phyloP scores from a whole-genome alignment of 2,113 vertebrate genomes.

The Pituophis catenifer region DNA sequence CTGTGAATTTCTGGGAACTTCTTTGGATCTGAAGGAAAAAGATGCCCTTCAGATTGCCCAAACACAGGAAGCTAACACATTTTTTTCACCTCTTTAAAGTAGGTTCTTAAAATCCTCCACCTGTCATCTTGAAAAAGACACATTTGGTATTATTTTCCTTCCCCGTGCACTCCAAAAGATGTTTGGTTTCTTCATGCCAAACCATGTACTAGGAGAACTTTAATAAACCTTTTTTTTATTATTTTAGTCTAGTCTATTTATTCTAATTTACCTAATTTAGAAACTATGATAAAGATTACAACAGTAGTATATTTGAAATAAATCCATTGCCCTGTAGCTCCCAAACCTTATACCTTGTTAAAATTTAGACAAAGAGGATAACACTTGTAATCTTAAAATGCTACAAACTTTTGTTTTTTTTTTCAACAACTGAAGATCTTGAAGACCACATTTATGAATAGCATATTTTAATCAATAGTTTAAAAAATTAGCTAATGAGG shows the following conservation, averaged over 20 bases:
- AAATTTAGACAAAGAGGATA: not conserved
- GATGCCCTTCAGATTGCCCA: not conserved
- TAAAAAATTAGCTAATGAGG: constrained; percentile 50
- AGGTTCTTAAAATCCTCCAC: not conserved
- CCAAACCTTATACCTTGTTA: not conserved
- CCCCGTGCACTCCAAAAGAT: not conserved
- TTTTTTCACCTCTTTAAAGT: not conserved
- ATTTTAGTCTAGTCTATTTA: not conserved
- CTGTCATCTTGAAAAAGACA: not conserved
- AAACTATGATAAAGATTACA: not conserved
- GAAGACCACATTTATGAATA: constrained; percentile 33
- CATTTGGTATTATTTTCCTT: not conserved
- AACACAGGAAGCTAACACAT: not conserved
- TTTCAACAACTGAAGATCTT: not conserved
- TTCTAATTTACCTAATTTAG: not conserved
- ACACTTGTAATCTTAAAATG: not conserved
- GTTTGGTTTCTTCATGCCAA: not conserved
- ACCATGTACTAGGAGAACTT: constrained; percentile 33
- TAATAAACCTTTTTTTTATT: constrained; percentile 18
- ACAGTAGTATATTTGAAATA: not conserved
- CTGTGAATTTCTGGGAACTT: not conserved
- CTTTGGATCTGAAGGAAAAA: not conserved
- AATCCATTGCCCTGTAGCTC: not conserved
- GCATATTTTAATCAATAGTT: constrained; percentile 56
- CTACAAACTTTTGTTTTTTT: not conserved